A percentile compares a stretch with the other conserved stretches of the same genome.
Conservation (phyloP, 2,888 invertebrate species). For the Myathropa florea region DNA sequence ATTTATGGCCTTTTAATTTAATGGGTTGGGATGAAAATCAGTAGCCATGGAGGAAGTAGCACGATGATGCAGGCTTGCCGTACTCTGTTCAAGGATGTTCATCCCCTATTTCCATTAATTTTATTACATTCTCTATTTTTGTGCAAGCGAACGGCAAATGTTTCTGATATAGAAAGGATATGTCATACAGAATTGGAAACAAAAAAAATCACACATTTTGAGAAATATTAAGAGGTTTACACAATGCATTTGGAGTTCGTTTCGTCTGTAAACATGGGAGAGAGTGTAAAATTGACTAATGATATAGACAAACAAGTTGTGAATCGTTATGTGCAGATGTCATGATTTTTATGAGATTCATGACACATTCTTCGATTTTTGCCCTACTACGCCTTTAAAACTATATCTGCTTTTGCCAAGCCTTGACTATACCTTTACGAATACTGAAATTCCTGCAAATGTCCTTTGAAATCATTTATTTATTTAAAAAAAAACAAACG, state of each 20-base stretch:
- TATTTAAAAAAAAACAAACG: too few species aligned
- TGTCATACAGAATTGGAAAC: constrained; percentile 31
- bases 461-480: too few species aligned
- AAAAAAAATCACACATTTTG: constrained; percentile 52
- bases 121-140: constrained; percentile 14
- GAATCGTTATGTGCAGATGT: constrained; percentile 15
- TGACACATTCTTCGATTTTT: background rate
- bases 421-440: too few species aligned
- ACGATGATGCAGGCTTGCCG: constrained; percentile 2
- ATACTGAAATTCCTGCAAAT: too few species aligned
- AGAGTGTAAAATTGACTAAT: constrained; percentile 49
- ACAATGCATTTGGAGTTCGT: background rate
- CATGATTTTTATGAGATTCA: constrained; percentile 9
- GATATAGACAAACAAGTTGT: constrained; percentile 8
- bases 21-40: constrained; percentile 76
- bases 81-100: constrained; percentile 42
- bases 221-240: constrained; percentile 32
- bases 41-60: constrained; percentile 16
- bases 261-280: background rate
- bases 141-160: constrained; percentile 36
- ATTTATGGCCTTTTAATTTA: constrained; percentile 81
- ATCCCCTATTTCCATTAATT: constrained; percentile 45
- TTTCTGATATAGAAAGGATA: constrained; percentile 46
- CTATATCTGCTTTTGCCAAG: too few species aligned
- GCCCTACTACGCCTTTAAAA: too few species aligned